These are phyloP conservation scores for Rhagium mordax DNA, from an alignment of 2,888 invertebrate genomes.

Conservation along the genomic window DNA sequence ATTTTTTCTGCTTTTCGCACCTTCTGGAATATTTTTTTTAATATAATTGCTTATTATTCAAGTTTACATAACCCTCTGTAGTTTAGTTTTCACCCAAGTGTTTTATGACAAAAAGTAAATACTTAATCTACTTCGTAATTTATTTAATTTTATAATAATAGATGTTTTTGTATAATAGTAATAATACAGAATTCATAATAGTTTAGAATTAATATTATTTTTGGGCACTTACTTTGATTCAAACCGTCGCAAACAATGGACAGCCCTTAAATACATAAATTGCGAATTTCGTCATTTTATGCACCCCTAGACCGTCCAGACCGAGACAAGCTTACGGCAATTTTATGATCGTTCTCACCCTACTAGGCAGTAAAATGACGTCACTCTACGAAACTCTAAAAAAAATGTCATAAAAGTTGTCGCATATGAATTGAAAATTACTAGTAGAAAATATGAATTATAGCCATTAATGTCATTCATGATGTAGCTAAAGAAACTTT, in stretches of 20 bases:
- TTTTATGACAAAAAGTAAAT: too few species aligned
- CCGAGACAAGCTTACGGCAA: slow-evolving; percentile 48
- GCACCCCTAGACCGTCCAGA: slow-evolving; percentile 34
- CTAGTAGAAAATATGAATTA: slow-evolving; percentile 66
- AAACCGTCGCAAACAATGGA: neutral
- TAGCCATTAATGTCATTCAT: slow-evolving; percentile 59
- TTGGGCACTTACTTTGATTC: neutral
- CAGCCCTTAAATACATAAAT: slow-evolving; percentile 7
- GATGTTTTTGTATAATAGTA: too few species aligned
- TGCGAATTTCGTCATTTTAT: neutral
- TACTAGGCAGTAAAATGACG: slow-evolving; percentile 57
- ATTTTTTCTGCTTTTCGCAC: too few species aligned
- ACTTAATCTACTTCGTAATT: too few species aligned
- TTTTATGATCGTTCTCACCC: slow-evolving; percentile 61
- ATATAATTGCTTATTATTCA: too few species aligned
- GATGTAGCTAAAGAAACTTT: slow-evolving; percentile 17
- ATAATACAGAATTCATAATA: too few species aligned
- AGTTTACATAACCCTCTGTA: too few species aligned
- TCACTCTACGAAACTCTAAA: slow-evolving; percentile 47
- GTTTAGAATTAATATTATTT: too few species aligned
- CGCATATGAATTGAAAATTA: slow-evolving; percentile 67
- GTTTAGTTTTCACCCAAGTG: too few species aligned
- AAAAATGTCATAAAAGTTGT: slow-evolving; percentile 62
- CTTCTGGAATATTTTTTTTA: too few species aligned
- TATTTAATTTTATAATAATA: too few species aligned